A percentile compares a stretch with the other conserved stretches of the same genome.
Conservation (phyloP, 2,797 vertebrate genomes). For the Taeniopygia guttata region DNA sequence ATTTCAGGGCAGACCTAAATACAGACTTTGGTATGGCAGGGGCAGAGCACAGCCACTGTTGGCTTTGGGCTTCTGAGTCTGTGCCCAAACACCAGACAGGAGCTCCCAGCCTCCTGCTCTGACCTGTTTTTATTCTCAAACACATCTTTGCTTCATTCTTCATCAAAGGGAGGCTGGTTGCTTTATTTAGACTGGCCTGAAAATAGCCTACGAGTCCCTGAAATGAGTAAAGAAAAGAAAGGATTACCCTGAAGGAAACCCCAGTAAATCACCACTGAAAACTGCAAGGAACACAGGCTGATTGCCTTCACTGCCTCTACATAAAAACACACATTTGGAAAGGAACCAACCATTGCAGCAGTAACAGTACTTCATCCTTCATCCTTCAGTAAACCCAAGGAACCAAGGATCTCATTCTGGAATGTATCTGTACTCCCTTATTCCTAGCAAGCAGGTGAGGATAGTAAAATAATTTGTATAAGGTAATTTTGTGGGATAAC, state of each 20-base stretch:
- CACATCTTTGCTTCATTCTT: background rate
- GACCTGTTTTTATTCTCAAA: background rate
- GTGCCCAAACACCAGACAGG: background rate
- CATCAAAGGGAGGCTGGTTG: rapidly evolving
- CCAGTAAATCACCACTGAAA: background rate
- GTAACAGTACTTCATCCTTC: background rate
- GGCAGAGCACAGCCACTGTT: background rate
- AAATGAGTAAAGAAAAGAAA: background rate
- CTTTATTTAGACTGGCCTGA: background rate
- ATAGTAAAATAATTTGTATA: background rate
- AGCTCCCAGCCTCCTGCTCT: background rate
- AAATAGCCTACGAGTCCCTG: background rate
- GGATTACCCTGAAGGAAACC: background rate
- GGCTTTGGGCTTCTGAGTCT: background rate
- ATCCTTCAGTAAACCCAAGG: background rate
- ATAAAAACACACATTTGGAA: background rate
- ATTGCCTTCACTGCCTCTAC: background rate
- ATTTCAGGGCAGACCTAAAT: background rate
- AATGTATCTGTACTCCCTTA: background rate
- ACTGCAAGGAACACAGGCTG: background rate
- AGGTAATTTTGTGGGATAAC: background rate
- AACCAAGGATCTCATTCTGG: background rate
- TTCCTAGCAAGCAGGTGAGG: background rate
- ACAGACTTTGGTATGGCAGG: background rate
- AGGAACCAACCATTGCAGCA: background rate